A percentile compares a stretch with the other conserved stretches of the same genome.
phyloP scores from a whole-genome alignment of 2,888 invertebrate genomes.

The Caenorhabditis panamensis region DNA sequence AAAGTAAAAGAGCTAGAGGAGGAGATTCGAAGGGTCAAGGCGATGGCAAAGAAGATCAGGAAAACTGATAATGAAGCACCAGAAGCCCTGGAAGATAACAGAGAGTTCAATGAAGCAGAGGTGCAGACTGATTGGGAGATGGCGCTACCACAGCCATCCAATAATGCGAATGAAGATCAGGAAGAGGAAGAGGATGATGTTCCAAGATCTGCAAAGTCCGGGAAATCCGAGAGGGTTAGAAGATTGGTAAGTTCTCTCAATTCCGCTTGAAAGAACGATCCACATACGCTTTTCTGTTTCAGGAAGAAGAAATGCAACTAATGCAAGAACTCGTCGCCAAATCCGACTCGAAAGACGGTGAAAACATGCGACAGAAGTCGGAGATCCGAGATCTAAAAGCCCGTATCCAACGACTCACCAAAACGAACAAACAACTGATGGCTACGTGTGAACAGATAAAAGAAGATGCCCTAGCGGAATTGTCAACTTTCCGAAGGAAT shows the following conservation, averaged over 20 bases:
- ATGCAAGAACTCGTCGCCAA: conserved; percentile 46
- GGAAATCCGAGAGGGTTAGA: conserved; percentile 40
- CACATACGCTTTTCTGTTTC: background rate
- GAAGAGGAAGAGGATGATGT: conserved; percentile 34
- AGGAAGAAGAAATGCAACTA: conserved; percentile 57
- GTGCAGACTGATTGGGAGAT: conserved; percentile 37
- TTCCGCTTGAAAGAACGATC: no score
- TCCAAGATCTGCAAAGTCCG: conserved; percentile 22
- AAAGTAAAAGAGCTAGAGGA: conserved; percentile 27
- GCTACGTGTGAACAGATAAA: conserved; percentile 68
- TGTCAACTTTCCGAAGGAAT: conserved; percentile 55
- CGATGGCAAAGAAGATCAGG: conserved; percentile 11
- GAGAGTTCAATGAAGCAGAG: conserved; percentile 28
- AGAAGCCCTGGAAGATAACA: conserved; percentile 2
- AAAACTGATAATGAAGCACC: conserved; percentile 1
- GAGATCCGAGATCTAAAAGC: conserved; percentile 65
- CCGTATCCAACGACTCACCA: conserved; percentile 50
- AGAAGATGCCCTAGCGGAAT: conserved; percentile 64
- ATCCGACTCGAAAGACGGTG: conserved; percentile 46
- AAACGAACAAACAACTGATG: conserved; percentile 64
- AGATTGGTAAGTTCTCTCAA: conserved; percentile 25
- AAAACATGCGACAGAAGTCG: conserved; percentile 39
- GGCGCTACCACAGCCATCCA: conserved; percentile 4
- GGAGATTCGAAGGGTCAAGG: conserved; percentile 6
- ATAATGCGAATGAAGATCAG: conserved; percentile 45